Evolutionary conservation across 2,797 vertebrate species (phyloP).

Genomic region (Poecilia velifera): DNA sequence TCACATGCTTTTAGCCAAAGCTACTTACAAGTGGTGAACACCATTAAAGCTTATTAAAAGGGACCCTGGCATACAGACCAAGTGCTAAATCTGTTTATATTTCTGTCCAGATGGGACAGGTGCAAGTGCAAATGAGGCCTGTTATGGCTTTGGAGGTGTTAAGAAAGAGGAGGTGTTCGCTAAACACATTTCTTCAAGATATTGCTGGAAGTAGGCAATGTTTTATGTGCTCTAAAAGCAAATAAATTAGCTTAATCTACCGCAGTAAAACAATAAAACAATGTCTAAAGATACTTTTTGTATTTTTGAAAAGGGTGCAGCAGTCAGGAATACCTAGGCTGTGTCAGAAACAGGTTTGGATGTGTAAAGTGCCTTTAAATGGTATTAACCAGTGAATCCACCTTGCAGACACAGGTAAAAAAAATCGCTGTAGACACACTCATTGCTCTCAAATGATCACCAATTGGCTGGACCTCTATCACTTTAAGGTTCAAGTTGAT

Average conservation of each 20-base stretch:
- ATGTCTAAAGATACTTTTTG: not conserved
- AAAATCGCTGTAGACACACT: not conserved
- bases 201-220: not conserved
- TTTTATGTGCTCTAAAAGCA: not conserved
- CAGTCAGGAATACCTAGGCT: not conserved
- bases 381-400: not conserved
- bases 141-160: not conserved
- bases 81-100: constrained; percentile 6
- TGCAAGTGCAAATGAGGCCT: not conserved
- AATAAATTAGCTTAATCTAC: not conserved
- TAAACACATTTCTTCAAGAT: not conserved
- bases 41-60: not conserved
- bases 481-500: too few species aligned
- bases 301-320: not conserved
- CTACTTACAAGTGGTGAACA: not conserved
- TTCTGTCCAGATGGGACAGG: not conserved
- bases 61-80: not conserved
- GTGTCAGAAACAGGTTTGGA: not conserved
- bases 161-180: not conserved
- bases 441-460: too few species aligned
- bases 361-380: not conserved
- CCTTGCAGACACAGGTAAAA: not conserved
- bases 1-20: constrained; percentile 1
- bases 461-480: too few species aligned
- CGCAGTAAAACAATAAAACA: not conserved